These are phyloP conservation scores for Drosophila mimica DNA, from an alignment of 2,888 invertebrate genomes.

Conservation along the genomic window DNA sequence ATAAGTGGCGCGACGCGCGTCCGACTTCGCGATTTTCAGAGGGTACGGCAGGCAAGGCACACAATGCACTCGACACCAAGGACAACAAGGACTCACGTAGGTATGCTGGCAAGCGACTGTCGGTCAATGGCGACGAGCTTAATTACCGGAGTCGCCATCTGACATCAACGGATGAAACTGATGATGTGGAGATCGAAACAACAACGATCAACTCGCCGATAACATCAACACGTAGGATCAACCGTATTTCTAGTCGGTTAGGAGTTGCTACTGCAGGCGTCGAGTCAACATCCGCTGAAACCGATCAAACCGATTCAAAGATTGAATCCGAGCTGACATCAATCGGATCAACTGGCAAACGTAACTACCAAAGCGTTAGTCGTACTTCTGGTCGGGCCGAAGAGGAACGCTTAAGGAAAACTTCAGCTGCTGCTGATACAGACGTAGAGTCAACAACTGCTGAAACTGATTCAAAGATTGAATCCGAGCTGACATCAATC, in stretches of 20 bases:
- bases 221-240: constrained; percentile 27
- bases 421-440: background rate
- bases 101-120: constrained; percentile 74
- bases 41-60: constrained; percentile 2
- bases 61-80: constrained; percentile 38
- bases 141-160: constrained; percentile 55
- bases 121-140: constrained; percentile 19
- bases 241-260: constrained; percentile 3
- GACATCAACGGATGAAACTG: constrained; percentile 44
- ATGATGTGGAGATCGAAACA: constrained; percentile 6
- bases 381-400: background rate
- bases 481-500: background rate
- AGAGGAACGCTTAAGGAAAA: too few relatives aligned
- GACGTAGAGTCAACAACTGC: background rate
- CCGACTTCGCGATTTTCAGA: constrained; percentile 34
- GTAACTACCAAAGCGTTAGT: background rate
- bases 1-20: constrained; percentile 54
- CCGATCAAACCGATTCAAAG: background rate
- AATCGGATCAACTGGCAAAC: background rate
- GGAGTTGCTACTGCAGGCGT: background rate
- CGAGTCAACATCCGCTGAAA: background rate
- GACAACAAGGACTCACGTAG: constrained; percentile 65
- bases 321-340: background rate
- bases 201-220: background rate
- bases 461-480: background rate